A percentile compares a stretch with the other conserved stretches of the same genome.
Evolutionary conservation across 2,888 invertebrate genomes (phyloP).

Genomic region (Cabera pusaria): DNA sequence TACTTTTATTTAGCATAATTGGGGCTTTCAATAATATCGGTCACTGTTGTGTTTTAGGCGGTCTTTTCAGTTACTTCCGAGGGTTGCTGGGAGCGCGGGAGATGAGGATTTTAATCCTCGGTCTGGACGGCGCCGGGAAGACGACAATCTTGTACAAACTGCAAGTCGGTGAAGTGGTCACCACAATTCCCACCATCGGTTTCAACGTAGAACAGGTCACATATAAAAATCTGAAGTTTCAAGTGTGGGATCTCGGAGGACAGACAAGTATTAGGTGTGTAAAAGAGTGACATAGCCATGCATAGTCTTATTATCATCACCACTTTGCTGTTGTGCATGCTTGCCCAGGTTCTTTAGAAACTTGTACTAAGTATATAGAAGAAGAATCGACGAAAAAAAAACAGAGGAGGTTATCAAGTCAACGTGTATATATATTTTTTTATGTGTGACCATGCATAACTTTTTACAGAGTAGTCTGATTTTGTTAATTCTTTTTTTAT

Average conservation of each 20-base stretch:
- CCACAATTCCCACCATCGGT: conserved; percentile 98
- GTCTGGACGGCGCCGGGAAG: conserved; percentile 99
- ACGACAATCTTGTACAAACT: conserved; percentile 99
- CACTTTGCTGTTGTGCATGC: too few relatives aligned
- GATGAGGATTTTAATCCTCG: conserved; percentile 98
- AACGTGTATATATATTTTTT: too few relatives aligned
- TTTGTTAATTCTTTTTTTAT: too few relatives aligned
- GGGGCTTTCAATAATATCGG: conserved; percentile 17
- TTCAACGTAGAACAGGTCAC: conserved; percentile 99
- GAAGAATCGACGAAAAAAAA: too few relatives aligned
- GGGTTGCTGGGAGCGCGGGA: conserved; percentile 97
- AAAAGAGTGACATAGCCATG: conserved; percentile 9
- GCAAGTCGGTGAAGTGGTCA: conserved; percentile 99
- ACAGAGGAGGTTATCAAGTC: too few relatives aligned
- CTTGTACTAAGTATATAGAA: too few relatives aligned
- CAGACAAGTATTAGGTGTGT: conserved; percentile 98
- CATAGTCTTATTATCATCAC: too few relatives aligned
- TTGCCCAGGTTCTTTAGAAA: too few relatives aligned
- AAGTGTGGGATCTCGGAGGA: conserved; percentile 99
- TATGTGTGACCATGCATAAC: too few relatives aligned
- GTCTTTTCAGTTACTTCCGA: conserved; percentile 97
- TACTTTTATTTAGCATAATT: conserved; percentile 31
- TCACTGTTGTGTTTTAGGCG: conserved; percentile 86
- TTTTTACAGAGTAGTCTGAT: too few relatives aligned
- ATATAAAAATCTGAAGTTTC: conserved; percentile 99